Base-by-base conservation (phyloP, 2,797 vertebrate genomes). In the Propithecus perrieri region DNA sequence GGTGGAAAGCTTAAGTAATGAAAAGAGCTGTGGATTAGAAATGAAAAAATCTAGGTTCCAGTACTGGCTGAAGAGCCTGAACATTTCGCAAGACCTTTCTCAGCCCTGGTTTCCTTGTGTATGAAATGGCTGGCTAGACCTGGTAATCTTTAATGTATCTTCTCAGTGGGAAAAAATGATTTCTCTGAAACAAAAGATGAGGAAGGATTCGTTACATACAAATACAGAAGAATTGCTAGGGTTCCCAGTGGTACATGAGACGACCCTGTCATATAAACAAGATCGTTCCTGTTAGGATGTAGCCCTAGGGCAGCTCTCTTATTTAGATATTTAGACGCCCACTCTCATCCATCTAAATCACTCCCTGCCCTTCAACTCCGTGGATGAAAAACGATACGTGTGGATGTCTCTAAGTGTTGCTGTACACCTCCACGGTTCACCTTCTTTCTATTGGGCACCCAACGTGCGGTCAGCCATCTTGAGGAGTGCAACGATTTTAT, bases 131-230 rank as follows among this genome's bases (percentile, higher is more conserved):
- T 67, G 55, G 17, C 67, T 84, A 85, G n/a, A 80, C 28, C 5
- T 4, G 6, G 20, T 71, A 26, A 57, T 78, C 53, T 61, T 69
- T 57, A 59, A 55, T 69, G 5, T 63, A 43, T 96, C 14, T 84
- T 92, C 41, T 55, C 53, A 69, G 10, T 79, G 84, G 50, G 63
- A 72, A 86, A 78, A 89, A 75, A 35, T 17, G 35, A 76, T 71
- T 92, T 95, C 48, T 89, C 46, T 76, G 74, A 57, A 91, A 93
- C 26, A 86, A 78, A 92, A 89, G 63, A 46, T 22, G 61, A 72
- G 63, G 80, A 67, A 88, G 33, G 33, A 71, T 48, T 72, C 5
- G 2, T 55, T 35, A 33, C 4, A n/a, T 41, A 74, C 38, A 75
- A 33, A 35, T 28, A 80, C 28, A 81, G 72, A 87, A 84, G 63